Conservation (phyloP, 2,113 vertebrate genomes). For the Callionymus lyra region DNA sequence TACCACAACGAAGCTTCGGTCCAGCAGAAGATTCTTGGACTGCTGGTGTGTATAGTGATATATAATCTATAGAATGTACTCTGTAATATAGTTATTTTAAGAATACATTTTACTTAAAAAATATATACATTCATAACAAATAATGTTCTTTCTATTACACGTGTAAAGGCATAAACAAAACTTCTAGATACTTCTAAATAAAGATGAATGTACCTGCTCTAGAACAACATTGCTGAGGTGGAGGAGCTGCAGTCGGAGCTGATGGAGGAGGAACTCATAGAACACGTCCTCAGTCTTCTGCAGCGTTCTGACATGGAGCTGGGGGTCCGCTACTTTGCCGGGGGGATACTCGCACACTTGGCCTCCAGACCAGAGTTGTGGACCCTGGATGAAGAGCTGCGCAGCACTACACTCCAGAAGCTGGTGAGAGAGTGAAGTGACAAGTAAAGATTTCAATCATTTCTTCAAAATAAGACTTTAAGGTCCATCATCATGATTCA, state of each 20-base stretch:
- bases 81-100: background rate
- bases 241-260: conserved; percentile 79
- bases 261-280: conserved; percentile 86
- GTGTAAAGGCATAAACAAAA: no score
- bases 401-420: conserved; percentile 69
- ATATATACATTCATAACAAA: no score
- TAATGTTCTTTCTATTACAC: no score
- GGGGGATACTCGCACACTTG: conserved; percentile 85
- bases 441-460: no score
- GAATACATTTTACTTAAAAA: no score
- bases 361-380: conserved; percentile 79
- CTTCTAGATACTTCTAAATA: no score
- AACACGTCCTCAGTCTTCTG: conserved; percentile 78
- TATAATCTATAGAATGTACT: no score
- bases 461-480: no score
- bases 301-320: conserved; percentile 75
- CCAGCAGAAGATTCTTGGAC: conserved; percentile 86
- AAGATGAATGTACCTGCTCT: conserved; percentile 1
- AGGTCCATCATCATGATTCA: no score
- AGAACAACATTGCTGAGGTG: conserved; percentile 94
- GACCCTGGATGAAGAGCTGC: conserved; percentile 74
- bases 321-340: conserved; percentile 85
- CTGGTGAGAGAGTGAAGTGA: conserved; percentile 63
- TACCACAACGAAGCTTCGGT: conserved; percentile 80
- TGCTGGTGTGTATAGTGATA: conserved; percentile 76